These are phyloP conservation scores for Synodontis membranacea DNA, from an alignment of 2,113 vertebrate genomes.

Conservation along the genomic window DNA sequence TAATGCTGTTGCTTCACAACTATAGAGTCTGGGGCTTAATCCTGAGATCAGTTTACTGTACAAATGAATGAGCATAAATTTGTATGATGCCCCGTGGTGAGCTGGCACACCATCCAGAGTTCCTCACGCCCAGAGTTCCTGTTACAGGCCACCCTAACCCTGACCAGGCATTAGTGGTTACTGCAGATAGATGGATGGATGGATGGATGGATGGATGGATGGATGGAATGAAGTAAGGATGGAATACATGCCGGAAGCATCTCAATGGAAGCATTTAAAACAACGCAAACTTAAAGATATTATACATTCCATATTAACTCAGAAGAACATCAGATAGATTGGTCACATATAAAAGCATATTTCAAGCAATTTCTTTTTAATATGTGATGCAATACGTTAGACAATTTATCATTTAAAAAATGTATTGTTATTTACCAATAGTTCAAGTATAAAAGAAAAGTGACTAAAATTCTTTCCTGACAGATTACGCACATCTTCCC, in stretches of 20 bases:
- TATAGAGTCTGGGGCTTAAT: neutral
- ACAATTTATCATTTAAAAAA: neutral
- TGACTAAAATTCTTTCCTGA: neutral
- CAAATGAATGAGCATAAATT: neutral
- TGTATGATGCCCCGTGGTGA: neutral
- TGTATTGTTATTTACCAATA: neutral
- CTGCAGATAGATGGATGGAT: neutral
- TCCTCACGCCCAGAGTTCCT: neutral
- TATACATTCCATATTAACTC: neutral
- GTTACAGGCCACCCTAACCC: neutral
- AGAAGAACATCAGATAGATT: neutral
- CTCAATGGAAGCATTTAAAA: neutral
- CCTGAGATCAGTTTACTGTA: neutral
- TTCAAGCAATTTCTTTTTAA: neutral
- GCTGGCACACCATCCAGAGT: neutral
- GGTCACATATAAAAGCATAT: neutral
- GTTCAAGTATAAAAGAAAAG: neutral
- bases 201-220: neutral
- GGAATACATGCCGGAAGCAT: neutral
- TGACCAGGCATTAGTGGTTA: neutral
- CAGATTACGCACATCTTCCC: neutral
- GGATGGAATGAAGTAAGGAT: neutral
- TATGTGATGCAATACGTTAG: neutral
- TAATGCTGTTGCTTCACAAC: neutral
- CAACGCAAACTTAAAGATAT: conserved; percentile 8